Evolutionary conservation across 2,797 vertebrate genomes (phyloP).

Genomic region (Lepilemur ruficaudatus): DNA sequence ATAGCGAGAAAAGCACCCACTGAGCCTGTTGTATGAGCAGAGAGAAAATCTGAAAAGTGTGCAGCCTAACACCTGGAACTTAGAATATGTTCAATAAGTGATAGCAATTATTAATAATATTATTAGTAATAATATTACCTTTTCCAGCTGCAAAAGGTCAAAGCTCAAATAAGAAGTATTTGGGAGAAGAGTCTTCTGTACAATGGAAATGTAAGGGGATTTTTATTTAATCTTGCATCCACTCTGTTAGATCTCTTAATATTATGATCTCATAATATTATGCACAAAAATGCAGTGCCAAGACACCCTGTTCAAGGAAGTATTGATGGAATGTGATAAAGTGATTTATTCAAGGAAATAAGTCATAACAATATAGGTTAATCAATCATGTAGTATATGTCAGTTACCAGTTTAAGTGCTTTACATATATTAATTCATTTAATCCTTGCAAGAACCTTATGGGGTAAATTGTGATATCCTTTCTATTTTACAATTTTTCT

Average conservation of each 20-base stretch:
- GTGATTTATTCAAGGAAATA: not conserved
- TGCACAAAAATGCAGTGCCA: not conserved
- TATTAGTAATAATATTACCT: not conserved
- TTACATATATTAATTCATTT: not conserved
- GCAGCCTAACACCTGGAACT: not conserved
- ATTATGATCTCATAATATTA: too few species aligned
- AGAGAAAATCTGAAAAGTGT: not conserved
- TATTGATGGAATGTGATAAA: not conserved
- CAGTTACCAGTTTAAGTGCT: not conserved
- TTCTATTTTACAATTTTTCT: not conserved
- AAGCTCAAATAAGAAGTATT: not conserved
- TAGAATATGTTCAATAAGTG: not conserved
- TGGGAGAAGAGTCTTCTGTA: not conserved
- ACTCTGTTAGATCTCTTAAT: not conserved
- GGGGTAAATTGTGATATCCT: not conserved
- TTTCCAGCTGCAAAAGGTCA: not conserved
- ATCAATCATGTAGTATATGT: not conserved
- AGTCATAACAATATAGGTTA: not conserved
- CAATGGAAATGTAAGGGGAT: not conserved
- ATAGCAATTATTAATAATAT: not conserved
- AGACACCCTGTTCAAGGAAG: not conserved
- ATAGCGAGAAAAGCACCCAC: not conserved
- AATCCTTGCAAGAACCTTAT: not conserved
- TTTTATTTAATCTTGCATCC: not conserved
- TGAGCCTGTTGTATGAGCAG: not conserved